Conservation (phyloP, 2,113 vertebrate species). For the Centrocercus urophasianus region DNA sequence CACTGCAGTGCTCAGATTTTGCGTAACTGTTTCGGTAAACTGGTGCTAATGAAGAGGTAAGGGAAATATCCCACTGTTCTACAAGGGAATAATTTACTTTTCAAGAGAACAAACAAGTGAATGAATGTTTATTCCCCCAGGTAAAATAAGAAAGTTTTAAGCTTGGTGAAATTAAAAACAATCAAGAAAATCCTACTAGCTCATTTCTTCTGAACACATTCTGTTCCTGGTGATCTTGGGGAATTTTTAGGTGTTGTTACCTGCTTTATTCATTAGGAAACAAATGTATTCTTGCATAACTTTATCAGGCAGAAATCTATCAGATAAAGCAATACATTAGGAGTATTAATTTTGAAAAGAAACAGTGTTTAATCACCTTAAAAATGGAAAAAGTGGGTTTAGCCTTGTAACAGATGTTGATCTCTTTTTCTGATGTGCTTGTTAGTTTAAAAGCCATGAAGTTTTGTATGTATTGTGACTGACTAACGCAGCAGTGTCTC, state of each 20-base stretch:
- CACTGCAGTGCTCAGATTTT: background rate
- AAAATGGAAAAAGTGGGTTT: background rate
- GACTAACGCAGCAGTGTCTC: background rate
- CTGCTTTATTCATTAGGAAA: background rate
- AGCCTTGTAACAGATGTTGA: constrained; percentile 21
- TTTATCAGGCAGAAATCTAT: constrained; percentile 6
- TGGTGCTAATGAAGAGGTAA: background rate
- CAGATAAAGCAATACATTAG: constrained; percentile 23
- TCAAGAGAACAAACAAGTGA: background rate
- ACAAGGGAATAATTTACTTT: background rate
- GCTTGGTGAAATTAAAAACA: background rate
- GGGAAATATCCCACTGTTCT: background rate
- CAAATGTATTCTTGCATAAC: background rate
- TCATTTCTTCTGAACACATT: background rate
- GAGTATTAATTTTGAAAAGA: constrained; percentile 30
- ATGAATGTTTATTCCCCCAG: background rate
- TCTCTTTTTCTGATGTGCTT: background rate
- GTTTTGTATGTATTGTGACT: background rate
- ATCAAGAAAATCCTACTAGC: background rate
- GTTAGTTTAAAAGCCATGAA: background rate
- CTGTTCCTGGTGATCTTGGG: background rate
- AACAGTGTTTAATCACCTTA: background rate
- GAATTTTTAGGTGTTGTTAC: background rate
- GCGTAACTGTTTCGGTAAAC: background rate
- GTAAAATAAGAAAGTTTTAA: background rate